These are phyloP conservation scores for Arothron firmamentum DNA, from an alignment of 2,113 vertebrate genomes.

Conservation along the genomic window DNA sequence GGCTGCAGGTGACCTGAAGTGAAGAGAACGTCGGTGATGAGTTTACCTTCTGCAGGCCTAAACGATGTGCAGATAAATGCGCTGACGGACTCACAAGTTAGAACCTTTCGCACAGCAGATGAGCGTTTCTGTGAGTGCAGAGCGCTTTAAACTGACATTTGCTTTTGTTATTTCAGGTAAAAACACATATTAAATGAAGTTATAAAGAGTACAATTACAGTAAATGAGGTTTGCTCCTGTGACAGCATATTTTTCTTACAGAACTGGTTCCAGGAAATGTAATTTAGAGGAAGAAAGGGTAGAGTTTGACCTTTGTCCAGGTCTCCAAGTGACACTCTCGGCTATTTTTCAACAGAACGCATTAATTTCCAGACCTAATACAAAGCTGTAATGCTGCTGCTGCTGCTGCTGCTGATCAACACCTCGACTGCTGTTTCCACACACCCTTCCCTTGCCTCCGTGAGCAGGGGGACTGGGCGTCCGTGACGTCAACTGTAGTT, in stretches of 20 bases:
- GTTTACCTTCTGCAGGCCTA: no score
- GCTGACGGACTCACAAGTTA: no score
- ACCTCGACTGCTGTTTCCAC: constrained; percentile 19
- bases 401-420: not conserved
- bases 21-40: not conserved
- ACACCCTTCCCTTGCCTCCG: constrained; percentile 42
- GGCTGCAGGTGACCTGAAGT: not conserved
- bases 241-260: not conserved
- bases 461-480: constrained; percentile 45
- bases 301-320: constrained; percentile 2
- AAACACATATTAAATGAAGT: no score
- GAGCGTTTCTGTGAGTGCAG: no score
- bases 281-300: constrained; percentile 1
- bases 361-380: constrained; percentile 2
- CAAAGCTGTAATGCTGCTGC: no score
- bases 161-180: no score
- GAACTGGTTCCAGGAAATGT: constrained; percentile 15
- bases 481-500: constrained; percentile 34
- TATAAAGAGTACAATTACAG: not conserved
- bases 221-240: constrained; percentile 1
- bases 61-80: no score
- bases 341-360: constrained; percentile 7
- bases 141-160: no score
- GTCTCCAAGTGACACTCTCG: constrained; percentile 12
- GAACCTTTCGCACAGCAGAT: no score